These are phyloP conservation scores for Antennarius maculatus DNA, from an alignment of 2,797 vertebrate genomes.

Conservation along the genomic window DNA sequence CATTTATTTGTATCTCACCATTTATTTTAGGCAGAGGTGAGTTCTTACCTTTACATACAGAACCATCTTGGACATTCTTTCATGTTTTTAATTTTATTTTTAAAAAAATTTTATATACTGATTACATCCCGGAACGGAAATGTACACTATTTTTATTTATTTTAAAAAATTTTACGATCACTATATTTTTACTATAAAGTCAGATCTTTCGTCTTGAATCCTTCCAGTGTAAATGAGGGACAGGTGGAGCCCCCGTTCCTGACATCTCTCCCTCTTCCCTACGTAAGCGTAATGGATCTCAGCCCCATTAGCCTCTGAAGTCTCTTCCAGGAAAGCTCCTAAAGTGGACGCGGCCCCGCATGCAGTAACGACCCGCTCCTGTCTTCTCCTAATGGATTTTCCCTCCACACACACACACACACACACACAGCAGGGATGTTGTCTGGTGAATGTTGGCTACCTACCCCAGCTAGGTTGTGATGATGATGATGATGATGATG, in stretches of 20 bases:
- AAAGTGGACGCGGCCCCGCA: conserved; percentile 50
- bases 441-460: conserved; percentile 9
- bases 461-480: conserved; percentile 26
- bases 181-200: background rate
- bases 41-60: no score
- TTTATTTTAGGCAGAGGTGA: no score
- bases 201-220: background rate
- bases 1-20: no score
- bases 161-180: no score
- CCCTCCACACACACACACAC: conserved; percentile 10
- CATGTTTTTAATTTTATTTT: no score
- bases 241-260: conserved; percentile 22
- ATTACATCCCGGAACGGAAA: no score
- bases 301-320: conserved; percentile 72
- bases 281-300: conserved; percentile 69
- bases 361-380: conserved; percentile 37
- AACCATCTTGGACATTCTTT: no score
- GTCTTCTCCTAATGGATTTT: conserved; percentile 57
- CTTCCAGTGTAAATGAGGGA: conserved; percentile 19
- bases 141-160: no score
- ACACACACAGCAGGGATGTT: conserved; percentile 15
- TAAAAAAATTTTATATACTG: no score
- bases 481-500: background rate
- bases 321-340: conserved; percentile 75
- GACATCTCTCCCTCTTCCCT: background rate